Evolutionary conservation across 1,140 invertebrate genomes (phyloP).

Genomic region (Lasioglossum baleicum): DNA sequence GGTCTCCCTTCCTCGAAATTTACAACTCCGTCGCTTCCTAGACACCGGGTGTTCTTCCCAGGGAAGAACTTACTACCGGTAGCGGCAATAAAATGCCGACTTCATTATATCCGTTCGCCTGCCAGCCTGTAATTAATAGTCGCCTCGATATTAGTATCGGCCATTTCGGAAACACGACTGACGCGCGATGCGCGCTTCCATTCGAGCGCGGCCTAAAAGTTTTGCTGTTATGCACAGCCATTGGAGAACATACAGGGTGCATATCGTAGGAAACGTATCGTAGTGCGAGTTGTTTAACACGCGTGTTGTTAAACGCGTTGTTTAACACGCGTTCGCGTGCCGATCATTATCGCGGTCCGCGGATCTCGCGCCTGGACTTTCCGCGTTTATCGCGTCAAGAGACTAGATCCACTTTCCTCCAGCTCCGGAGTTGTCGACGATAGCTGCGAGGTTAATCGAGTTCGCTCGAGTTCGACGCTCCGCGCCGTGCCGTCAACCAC

Average conservation of each 20-base stretch:
- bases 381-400: too few relatives aligned
- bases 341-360: constrained; percentile 22
- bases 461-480: constrained; percentile 1
- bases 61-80: constrained; percentile 50
- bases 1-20: constrained; percentile 8
- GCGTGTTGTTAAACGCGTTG: too few relatives aligned
- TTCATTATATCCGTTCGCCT: constrained; percentile 33
- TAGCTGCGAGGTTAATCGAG: too few relatives aligned
- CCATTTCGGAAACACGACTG: background rate
- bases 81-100: constrained; percentile 44
- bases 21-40: constrained; percentile 26
- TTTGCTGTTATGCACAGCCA: too few relatives aligned
- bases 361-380: too few relatives aligned
- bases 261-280: too few relatives aligned
- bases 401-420: too few relatives aligned
- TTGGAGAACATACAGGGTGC: too few relatives aligned
- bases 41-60: constrained; percentile 50
- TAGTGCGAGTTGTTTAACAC: background rate
- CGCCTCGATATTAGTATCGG: constrained; percentile 15
- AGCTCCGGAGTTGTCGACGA: too few relatives aligned
- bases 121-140: constrained; percentile 18
- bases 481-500: background rate
- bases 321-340: constrained; percentile 26
- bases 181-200: background rate
- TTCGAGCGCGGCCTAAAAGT: too few relatives aligned